These are phyloP conservation scores for Scyliorhinus canicula DNA, from an alignment of 2,797 vertebrate species.

Conservation along the genomic window DNA sequence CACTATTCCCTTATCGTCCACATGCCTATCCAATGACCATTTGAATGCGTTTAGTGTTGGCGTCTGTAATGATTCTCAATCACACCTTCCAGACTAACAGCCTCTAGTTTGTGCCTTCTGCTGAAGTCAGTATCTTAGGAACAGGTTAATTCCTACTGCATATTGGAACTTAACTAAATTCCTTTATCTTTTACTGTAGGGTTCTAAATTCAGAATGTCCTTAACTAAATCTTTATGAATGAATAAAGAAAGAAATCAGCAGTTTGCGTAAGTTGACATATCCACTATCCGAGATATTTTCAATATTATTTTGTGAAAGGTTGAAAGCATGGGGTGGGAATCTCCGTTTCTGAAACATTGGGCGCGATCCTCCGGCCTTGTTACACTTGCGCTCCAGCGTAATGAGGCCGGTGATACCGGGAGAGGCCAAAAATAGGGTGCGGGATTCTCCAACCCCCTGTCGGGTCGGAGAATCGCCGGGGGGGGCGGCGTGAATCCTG, in stretches of 20 bases:
- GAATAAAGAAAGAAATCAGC: background rate
- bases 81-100: background rate
- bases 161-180: background rate
- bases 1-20: too few species aligned
- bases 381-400: too few species aligned
- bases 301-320: background rate
- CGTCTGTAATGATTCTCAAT: background rate
- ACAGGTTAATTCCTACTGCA: background rate
- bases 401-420: too few species aligned
- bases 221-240: background rate
- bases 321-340: background rate
- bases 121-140: background rate
- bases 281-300: background rate
- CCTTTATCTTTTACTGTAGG: background rate
- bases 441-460: too few species aligned
- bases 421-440: too few species aligned
- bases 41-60: too few species aligned
- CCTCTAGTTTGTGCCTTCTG: background rate
- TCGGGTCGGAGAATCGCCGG: too few species aligned
- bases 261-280: background rate
- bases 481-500: too few species aligned
- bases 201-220: background rate
- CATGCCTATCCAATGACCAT: too few species aligned
- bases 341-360: too few species aligned
- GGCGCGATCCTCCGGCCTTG: too few species aligned